Evolutionary conservation across 2,797 vertebrate genomes (phyloP).

Genomic region (Streptopelia turtur): DNA sequence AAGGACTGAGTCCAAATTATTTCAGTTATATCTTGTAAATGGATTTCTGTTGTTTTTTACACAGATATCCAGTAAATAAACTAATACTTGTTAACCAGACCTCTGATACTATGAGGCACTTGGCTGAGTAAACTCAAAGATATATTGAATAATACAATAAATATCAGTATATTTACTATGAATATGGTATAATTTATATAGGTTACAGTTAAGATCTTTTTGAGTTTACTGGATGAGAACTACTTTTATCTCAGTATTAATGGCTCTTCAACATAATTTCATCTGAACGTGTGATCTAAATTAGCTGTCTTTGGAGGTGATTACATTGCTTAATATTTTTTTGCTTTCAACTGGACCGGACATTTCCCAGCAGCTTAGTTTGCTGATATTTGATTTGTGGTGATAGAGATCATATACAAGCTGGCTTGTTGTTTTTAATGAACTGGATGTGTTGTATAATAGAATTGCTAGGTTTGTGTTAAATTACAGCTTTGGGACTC

Average conservation of each 20-base stretch:
- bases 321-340: constrained; percentile 29
- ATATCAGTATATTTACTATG: neutral
- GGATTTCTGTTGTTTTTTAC: constrained; percentile 24
- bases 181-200: neutral
- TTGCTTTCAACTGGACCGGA: constrained; percentile 29
- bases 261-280: constrained; percentile 1
- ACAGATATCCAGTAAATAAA: constrained; percentile 35
- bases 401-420: constrained; percentile 66
- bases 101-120: neutral
- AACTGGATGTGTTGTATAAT: constrained; percentile 66
- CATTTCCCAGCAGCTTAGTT: constrained; percentile 61
- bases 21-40: neutral
- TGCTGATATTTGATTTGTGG: constrained; percentile 69
- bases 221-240: neutral
- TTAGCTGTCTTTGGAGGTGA: constrained; percentile 51
- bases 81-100: neutral
- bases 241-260: constrained; percentile 37
- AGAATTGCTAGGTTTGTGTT: constrained; percentile 71
- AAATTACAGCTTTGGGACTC: constrained; percentile 71
- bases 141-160: neutral
- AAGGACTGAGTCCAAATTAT: constrained; percentile 24
- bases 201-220: neutral
- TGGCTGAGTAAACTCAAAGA: neutral
- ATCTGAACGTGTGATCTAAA: constrained; percentile 56
- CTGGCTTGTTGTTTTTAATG: constrained; percentile 74